Base-by-base conservation (phyloP, 1,140 invertebrate species). In the Ruditapes philippinarum region DNA sequence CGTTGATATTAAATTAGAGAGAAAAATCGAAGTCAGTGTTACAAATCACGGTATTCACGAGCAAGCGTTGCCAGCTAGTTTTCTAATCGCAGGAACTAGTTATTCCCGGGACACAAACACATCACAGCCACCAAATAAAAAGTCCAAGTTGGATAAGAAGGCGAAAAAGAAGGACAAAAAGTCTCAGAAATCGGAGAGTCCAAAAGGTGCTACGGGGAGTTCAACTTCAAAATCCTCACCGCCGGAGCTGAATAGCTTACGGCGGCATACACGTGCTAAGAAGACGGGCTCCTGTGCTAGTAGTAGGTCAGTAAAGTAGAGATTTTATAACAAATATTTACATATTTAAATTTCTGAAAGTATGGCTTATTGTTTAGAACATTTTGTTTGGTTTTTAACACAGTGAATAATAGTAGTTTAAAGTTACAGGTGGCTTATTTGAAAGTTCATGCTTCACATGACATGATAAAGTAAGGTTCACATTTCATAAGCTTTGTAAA, bases 211-310 rank as follows among this genome's bases (percentile, higher is more conserved):
- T 28, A 65, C 51, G 28, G 45, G 65, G 45, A 57, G 57, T 80
- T 80, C 49, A 54, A 19, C 45, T 60, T 81, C 86, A 25, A 81
- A 88, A 19, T 74, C 62, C 31, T 76, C 68, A n/a, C 60, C 91
- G 92, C 89, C 89, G 25, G 88, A 94, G 92, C 92, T 93, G 74
- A 86, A 91, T 62, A 93, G 92, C 92, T 93, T 93, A 86, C 93
- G 93, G 92, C 93, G 93, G 90, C 93, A 94, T 80, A 91, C 89
- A 74, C 91, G 94, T 92, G 91, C 91, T 90, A 95, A 93, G 93
- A 97, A 97, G 96, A 97, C 97, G 97, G 97, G 97, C 96, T 97
- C 97, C 93, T 97, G 97, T 96, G 97, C 97, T 90, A 97, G 97
- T 90, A 97, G 97, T 92, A 97, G 97, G 94, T 93, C 73, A 42